phyloP scores from a whole-genome alignment of 2,888 invertebrate species.

The Pseudanteris insignis region DNA sequence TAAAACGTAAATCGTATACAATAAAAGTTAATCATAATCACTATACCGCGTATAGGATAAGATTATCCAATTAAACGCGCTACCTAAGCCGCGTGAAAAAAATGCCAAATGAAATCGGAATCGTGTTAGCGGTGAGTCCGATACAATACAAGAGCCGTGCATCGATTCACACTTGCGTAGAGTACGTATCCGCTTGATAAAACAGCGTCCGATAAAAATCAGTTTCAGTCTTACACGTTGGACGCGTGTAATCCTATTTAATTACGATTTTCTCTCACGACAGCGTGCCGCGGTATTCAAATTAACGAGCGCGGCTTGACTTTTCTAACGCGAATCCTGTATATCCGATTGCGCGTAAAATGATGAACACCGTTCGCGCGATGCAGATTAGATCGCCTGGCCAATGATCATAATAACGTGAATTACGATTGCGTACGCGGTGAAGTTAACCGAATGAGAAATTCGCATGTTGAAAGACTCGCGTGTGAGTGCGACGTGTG shows the following conservation, averaged over 20 bases:
- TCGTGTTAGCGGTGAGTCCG: too few species aligned
- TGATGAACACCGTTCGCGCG: slow-evolving; percentile 22
- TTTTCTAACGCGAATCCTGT: slow-evolving; percentile 10
- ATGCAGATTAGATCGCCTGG: slow-evolving; percentile 11
- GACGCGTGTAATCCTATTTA: slow-evolving; percentile 22
- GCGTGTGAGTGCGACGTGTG: too few species aligned
- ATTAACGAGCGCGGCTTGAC: slow-evolving; percentile 11
- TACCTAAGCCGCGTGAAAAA: not conserved
- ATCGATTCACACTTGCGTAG: too few species aligned
- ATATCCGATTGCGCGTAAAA: slow-evolving; percentile 20
- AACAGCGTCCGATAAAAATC: too few species aligned
- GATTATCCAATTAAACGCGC: not conserved
- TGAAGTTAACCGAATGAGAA: slow-evolving; percentile 11
- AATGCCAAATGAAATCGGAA: not conserved
- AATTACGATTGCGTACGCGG: slow-evolving; percentile 10
- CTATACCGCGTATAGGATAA: not conserved
- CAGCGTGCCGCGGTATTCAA: slow-evolving; percentile 25
- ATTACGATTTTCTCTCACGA: slow-evolving; percentile 30
- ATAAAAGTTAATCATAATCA: not conserved
- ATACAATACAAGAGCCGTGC: too few species aligned
- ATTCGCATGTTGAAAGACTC: slow-evolving; percentile 11
- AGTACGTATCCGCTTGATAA: too few species aligned
- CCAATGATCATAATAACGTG: slow-evolving; percentile 21
- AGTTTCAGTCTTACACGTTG: too few species aligned
- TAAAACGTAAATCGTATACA: too few species aligned